Evolutionary conservation across 2,888 invertebrate genomes (phyloP).

Genomic region (Pollenia amentaria): DNA sequence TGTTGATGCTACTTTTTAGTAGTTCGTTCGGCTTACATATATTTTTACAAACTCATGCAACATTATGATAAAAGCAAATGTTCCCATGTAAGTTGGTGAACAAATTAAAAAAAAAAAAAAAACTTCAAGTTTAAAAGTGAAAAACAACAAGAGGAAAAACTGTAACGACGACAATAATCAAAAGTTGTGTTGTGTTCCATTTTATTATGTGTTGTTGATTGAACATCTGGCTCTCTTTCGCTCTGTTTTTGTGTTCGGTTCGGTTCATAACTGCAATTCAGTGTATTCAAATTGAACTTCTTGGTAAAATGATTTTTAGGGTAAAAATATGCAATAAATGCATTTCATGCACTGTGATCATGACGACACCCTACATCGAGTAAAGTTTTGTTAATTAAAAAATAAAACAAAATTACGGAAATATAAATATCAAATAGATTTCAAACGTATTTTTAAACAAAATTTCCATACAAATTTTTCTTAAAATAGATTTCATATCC

Average conservation of each 20-base stretch:
- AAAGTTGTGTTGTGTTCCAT: conserved; percentile 56
- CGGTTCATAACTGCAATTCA: conserved; percentile 33
- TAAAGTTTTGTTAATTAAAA: not conserved
- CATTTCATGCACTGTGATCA: conserved; percentile 39
- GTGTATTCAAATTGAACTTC: conserved; percentile 61
- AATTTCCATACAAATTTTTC: too few species aligned
- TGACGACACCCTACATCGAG: conserved; percentile 25
- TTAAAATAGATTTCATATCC: too few species aligned
- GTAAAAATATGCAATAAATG: conserved; percentile 41
- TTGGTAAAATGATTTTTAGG: conserved; percentile 38
- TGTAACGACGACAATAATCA: conserved; percentile 68
- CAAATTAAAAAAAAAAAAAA: conserved; percentile 30
- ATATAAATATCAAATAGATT: too few species aligned
- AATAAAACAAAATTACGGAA: conserved; percentile 1
- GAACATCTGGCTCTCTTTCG: conserved; percentile 56
- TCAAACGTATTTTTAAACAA: too few species aligned
- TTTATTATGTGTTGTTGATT: conserved; percentile 61
- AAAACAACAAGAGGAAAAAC: conserved; percentile 31
- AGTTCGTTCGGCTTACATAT: not conserved
- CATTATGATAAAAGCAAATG: conserved; percentile 11
- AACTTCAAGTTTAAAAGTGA: conserved; percentile 31
- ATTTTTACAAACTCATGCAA: conserved; percentile 34
- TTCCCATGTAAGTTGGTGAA: conserved; percentile 42
- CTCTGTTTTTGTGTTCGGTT: conserved; percentile 13
- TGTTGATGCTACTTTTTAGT: conserved; percentile 29